Conservation (phyloP, 2,888 invertebrate species). For the Sisyra terminalis region DNA sequence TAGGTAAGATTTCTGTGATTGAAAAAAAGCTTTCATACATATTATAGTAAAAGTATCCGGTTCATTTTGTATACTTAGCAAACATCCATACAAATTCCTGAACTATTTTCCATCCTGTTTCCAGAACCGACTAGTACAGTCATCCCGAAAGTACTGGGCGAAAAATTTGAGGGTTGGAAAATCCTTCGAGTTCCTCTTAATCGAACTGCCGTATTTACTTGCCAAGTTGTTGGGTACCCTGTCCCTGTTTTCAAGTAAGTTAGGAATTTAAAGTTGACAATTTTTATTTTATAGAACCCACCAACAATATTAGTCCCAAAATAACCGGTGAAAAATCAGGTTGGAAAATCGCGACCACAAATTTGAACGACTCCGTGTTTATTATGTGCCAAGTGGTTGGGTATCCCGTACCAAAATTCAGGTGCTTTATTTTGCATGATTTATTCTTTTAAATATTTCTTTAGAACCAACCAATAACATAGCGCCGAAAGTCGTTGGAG, state of each 20-base stretch:
- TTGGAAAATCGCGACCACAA: slow-evolving; percentile 17
- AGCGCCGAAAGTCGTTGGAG: slow-evolving; percentile 33
- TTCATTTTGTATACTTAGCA: not conserved
- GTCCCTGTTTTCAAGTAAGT: slow-evolving; percentile 52
- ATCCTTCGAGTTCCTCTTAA: slow-evolving; percentile 34
- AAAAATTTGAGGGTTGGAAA: slow-evolving; percentile 38
- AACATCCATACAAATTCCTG: slow-evolving; percentile 3
- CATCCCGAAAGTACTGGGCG: slow-evolving; percentile 33
- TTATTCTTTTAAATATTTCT: slow-evolving; percentile 17
- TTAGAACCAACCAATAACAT: slow-evolving; percentile 51
- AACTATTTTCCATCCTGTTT: slow-evolving; percentile 7
- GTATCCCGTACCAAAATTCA: not conserved
- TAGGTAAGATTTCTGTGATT: slow-evolving; percentile 30
- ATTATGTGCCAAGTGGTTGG: slow-evolving; percentile 21
- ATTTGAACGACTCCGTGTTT: slow-evolving; percentile 29
- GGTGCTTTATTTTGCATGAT: too few species aligned
- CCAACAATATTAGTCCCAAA: slow-evolving; percentile 23
- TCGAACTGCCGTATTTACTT: slow-evolving; percentile 41
- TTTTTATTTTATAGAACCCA: not conserved
- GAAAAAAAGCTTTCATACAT: not conserved
- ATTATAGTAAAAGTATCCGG: not conserved
- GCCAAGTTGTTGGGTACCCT: slow-evolving; percentile 52
- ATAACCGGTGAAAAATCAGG: slow-evolving; percentile 28
- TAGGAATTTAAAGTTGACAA: not conserved
- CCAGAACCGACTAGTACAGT: slow-evolving; percentile 14